Evolutionary conservation across 2,113 vertebrate species (phyloP).

Genomic region (Mesitornis unicolor): DNA sequence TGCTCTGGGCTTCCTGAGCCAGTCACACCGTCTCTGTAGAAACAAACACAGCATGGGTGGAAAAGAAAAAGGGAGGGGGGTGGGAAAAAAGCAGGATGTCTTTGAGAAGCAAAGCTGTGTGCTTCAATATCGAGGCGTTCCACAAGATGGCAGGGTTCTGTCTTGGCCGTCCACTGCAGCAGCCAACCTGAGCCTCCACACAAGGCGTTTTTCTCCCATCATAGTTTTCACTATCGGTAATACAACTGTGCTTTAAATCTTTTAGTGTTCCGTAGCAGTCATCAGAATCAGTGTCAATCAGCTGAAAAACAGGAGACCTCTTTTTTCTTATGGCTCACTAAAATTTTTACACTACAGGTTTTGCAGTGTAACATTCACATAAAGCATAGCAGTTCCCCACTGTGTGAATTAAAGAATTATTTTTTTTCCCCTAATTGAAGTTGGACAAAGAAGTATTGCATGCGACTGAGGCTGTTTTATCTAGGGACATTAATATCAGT

Average conservation of each 20-base stretch:
- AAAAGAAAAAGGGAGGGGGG: no score
- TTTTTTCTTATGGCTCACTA: not conserved
- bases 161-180: not conserved
- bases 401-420: not conserved
- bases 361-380: not conserved
- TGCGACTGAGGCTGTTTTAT: not conserved
- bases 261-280: not conserved
- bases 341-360: not conserved
- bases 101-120: not conserved
- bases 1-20: not conserved
- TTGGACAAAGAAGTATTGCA: not conserved
- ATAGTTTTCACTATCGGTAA: not conserved
- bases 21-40: not conserved
- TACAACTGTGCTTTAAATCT: not conserved
- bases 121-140: not conserved
- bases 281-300: not conserved
- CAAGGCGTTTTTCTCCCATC: not conserved
- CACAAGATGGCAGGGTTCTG: constrained; percentile 48
- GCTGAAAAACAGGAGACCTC: not conserved
- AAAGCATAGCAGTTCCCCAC: not conserved
- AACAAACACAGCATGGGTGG: not conserved
- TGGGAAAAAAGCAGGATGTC: not conserved
- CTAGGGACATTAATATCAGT: not conserved
- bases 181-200: not conserved
- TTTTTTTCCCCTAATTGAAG: not conserved